Conservation (phyloP, 1,140 invertebrate species). For the Pissodes strobi region DNA sequence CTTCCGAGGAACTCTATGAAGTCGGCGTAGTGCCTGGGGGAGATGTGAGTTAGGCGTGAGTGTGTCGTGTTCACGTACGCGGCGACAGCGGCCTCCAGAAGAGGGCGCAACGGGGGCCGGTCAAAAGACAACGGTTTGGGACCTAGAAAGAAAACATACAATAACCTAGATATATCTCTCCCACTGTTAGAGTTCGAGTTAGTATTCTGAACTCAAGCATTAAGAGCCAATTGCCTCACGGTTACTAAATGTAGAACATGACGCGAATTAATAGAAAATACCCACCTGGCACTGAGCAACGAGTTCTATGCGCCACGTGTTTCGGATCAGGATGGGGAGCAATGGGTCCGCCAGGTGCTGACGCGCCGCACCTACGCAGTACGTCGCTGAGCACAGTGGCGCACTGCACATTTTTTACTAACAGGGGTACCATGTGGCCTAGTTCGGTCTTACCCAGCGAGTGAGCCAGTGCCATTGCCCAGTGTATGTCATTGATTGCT, state of each 20-base stretch:
- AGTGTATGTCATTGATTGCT: slow-evolving; percentile 85
- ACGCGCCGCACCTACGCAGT: slow-evolving; percentile 77
- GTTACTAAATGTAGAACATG: no score
- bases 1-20: slow-evolving; percentile 80
- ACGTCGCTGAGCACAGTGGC: slow-evolving; percentile 84
- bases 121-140: slow-evolving; percentile 70
- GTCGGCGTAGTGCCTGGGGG: slow-evolving; percentile 81
- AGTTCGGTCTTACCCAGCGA: slow-evolving; percentile 78
- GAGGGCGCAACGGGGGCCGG: slow-evolving; percentile 71
- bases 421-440: slow-evolving; percentile 75
- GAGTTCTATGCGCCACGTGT: slow-evolving; percentile 51
- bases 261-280: no score
- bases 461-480: slow-evolving; percentile 82
- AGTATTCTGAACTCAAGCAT: no score
- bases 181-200: no score
- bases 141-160: slow-evolving; percentile 40
- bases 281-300: slow-evolving; percentile 48
- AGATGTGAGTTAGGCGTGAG: slow-evolving; percentile 79
- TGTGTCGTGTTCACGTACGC: slow-evolving; percentile 86
- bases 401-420: slow-evolving; percentile 86
- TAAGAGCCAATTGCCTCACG: no score
- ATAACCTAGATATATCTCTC: neutral
- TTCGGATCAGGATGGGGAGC: slow-evolving; percentile 39
- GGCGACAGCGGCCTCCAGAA: slow-evolving; percentile 78
- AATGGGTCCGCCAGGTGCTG: slow-evolving; percentile 63